Conservation (phyloP, 2,888 invertebrate genomes). For the Xestoiulus laeticollis region DNA sequence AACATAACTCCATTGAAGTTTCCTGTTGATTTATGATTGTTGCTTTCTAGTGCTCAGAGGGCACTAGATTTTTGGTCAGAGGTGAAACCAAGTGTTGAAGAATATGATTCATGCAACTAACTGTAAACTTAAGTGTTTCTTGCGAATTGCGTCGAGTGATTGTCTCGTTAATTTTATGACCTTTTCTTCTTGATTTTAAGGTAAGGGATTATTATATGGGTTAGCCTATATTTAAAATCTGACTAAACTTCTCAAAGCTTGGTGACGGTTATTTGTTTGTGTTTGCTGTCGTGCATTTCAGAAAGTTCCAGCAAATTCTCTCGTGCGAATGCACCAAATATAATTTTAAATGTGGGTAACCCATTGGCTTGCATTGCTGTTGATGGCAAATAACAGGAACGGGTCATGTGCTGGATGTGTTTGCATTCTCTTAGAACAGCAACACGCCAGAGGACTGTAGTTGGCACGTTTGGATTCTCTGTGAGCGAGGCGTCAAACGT, state of each 20-base stretch:
- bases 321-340: too few relatives aligned
- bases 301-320: too few relatives aligned
- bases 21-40: neutral
- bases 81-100: neutral
- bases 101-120: neutral
- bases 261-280: too few relatives aligned
- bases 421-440: neutral
- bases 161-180: too few relatives aligned
- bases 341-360: neutral
- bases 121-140: too few relatives aligned
- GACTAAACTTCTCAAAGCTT: too few relatives aligned
- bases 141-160: too few relatives aligned
- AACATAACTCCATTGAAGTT: too few relatives aligned
- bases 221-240: too few relatives aligned
- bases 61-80: neutral
- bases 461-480: neutral
- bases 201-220: too few relatives aligned
- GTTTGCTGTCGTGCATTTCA: too few relatives aligned
- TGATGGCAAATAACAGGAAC: neutral
- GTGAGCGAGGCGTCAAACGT: neutral
- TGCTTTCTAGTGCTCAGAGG: neutral
- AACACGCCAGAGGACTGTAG: neutral
- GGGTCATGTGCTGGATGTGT: constrained; percentile 5
- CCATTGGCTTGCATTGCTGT: neutral
- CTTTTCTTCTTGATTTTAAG: too few relatives aligned